Evolutionary conservation across 2,888 invertebrate species (phyloP).

Genomic region (Lasioglossum zephyrum): DNA sequence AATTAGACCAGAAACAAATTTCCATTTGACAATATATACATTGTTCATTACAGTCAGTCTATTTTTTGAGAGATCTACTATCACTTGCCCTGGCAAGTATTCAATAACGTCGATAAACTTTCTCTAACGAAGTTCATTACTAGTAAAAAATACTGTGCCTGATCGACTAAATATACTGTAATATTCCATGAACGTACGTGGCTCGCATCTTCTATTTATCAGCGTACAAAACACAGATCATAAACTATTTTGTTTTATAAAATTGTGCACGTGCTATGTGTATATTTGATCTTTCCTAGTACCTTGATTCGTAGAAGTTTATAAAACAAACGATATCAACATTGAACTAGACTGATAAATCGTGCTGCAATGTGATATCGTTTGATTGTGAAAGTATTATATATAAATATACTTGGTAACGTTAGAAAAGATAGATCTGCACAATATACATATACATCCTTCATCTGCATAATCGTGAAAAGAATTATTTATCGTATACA

Average conservation of each 20-base stretch:
- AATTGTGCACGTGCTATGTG: slow-evolving; percentile 15
- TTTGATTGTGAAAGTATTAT: slow-evolving; percentile 38
- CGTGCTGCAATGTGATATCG: slow-evolving; percentile 27
- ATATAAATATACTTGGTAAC: slow-evolving; percentile 21
- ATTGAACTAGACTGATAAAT: slow-evolving; percentile 34
- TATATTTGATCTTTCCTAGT: slow-evolving; percentile 6
- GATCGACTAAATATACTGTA: slow-evolving; percentile 40
- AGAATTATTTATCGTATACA: slow-evolving; percentile 38
- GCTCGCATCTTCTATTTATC: slow-evolving; percentile 39
- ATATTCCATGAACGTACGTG: slow-evolving; percentile 8
- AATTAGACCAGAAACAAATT: slow-evolving; percentile 41
- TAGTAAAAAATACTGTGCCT: slow-evolving; percentile 59
- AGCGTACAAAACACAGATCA: slow-evolving; percentile 41
- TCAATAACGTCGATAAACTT: slow-evolving; percentile 39
- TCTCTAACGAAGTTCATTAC: slow-evolving; percentile 33
- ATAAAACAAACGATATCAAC: slow-evolving; percentile 32
- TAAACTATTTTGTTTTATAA: slow-evolving; percentile 21
- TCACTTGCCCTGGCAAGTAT: slow-evolving; percentile 47
- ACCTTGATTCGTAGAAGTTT: slow-evolving; percentile 26
- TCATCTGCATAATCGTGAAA: slow-evolving; percentile 25
- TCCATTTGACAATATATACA: slow-evolving; percentile 27
- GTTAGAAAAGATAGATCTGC: slow-evolving; percentile 23
- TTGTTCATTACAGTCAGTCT: slow-evolving; percentile 59
- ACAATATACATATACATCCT: slow-evolving; percentile 16
- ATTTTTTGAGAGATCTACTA: slow-evolving; percentile 51